Evolutionary conservation across 2,888 invertebrate species (phyloP).

Genomic region (Megastigmus dorsalis): DNA sequence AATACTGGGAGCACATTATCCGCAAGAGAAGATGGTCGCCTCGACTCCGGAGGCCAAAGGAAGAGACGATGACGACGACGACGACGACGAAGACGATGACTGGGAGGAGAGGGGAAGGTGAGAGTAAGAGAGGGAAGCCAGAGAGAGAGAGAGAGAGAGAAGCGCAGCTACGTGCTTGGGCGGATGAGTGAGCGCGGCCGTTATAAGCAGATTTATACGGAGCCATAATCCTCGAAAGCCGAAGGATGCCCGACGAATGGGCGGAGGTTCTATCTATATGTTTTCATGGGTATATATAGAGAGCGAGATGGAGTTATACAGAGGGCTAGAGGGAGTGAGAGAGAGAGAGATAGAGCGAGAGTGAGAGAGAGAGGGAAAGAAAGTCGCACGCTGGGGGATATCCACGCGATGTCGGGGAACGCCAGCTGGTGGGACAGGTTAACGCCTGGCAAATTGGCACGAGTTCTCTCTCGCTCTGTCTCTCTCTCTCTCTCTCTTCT

Average conservation of each 20-base stretch:
- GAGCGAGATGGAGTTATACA: too few relatives aligned
- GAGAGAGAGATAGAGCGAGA: too few relatives aligned
- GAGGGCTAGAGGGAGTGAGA: too few relatives aligned
- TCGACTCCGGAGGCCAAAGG: neutral
- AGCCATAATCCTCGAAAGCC: conserved; percentile 59
- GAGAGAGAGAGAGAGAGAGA: too few relatives aligned
- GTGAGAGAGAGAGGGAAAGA: too few relatives aligned
- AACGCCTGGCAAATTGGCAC: conserved; percentile 68
- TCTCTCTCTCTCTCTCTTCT: conserved; percentile 36
- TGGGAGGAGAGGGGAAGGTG: neutral
- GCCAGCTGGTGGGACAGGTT: conserved; percentile 69
- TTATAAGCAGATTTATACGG: conserved; percentile 63
- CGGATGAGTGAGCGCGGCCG: conserved; percentile 50
- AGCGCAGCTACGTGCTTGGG: conserved; percentile 52
- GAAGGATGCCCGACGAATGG: conserved; percentile 45
- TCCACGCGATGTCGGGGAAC: conserved; percentile 62
- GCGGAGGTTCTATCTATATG: neutral
- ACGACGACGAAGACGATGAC: neutral
- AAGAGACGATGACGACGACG: neutral
- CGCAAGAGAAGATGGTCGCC: too few relatives aligned
- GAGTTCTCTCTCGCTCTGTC: conserved; percentile 58
- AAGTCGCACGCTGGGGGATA: conserved; percentile 56
- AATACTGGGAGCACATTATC: conserved; percentile 12
- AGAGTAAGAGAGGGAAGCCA: too few relatives aligned
- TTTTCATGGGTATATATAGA: too few relatives aligned